phyloP scores from a whole-genome alignment of 2,113 vertebrate species.

The Phocoena sinus region DNA sequence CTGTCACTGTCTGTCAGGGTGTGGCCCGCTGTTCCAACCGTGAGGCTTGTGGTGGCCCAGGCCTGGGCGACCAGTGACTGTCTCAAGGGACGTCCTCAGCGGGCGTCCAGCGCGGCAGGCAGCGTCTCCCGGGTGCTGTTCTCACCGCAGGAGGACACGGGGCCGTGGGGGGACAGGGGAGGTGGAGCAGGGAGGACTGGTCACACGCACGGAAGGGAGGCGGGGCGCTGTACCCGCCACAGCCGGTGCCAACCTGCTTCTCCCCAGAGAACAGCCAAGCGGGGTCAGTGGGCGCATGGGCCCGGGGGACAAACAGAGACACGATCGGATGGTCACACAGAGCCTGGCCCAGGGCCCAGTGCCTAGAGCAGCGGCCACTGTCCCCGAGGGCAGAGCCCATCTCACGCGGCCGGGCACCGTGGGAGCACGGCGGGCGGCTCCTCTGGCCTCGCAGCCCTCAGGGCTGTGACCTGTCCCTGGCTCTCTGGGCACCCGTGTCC shows the following conservation, averaged over 20 bases:
- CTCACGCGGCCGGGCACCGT: accelerated
- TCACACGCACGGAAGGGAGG: no score
- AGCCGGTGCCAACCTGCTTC: not conserved
- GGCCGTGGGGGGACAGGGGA: not conserved
- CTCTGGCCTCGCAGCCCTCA: not conserved
- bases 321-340: not conserved
- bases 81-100: not conserved
- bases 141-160: not conserved
- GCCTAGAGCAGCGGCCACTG: no score
- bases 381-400: accelerated
- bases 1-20: not conserved
- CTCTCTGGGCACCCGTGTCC: accelerated
- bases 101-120: not conserved
- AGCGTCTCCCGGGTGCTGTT: not conserved
- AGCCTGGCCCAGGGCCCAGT: not conserved
- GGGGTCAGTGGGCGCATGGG: no score
- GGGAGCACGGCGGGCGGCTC: accelerated
- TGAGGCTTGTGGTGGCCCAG: not conserved
- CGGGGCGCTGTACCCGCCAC: no score
- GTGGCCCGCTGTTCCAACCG: accelerated
- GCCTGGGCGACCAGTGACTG: not conserved
- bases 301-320: no score
- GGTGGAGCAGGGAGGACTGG: no score
- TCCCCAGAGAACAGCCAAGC: not conserved
- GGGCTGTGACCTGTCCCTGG: not conserved